Percentiles rank a stretch among this genome's conserved stretches.
Evolutionary conservation across 2,888 invertebrate genomes (phyloP).

Genomic region (Apamea anceps): DNA sequence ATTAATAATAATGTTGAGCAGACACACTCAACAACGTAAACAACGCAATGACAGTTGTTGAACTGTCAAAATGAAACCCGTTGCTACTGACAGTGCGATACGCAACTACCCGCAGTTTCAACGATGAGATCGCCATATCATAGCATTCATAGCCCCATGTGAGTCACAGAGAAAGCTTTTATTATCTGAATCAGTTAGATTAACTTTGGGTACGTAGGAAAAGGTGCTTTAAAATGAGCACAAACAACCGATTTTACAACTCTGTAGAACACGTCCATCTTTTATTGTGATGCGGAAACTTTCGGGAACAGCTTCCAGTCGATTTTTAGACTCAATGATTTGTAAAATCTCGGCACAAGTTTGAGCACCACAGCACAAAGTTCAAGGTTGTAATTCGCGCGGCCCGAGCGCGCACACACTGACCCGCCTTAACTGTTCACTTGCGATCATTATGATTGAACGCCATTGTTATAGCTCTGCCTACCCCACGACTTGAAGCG

Average conservation of each 20-base stretch:
- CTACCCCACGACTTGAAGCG: conserved; percentile 49
- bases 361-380: conserved; percentile 57
- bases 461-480: conserved; percentile 56
- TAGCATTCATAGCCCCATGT: too few relatives aligned
- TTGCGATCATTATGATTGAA: conserved; percentile 49
- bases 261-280: background rate
- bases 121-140: too few relatives aligned
- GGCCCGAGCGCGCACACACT: conserved; percentile 36
- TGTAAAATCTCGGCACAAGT: background rate
- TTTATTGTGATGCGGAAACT: background rate
- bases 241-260: background rate
- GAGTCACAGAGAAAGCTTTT: too few relatives aligned
- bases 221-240: background rate
- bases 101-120: too few relatives aligned
- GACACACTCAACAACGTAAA: background rate
- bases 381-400: conserved; percentile 78
- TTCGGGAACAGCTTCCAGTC: background rate
- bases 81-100: too few relatives aligned
- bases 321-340: background rate
- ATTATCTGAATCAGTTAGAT: too few relatives aligned
- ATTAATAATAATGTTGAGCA: too few relatives aligned
- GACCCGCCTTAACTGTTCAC: conserved; percentile 57
- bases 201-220: background rate
- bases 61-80: too few relatives aligned
- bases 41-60: too few relatives aligned